Base-by-base conservation (phyloP, 2,113 vertebrate genomes). In the Acrocephalus kingi region DNA sequence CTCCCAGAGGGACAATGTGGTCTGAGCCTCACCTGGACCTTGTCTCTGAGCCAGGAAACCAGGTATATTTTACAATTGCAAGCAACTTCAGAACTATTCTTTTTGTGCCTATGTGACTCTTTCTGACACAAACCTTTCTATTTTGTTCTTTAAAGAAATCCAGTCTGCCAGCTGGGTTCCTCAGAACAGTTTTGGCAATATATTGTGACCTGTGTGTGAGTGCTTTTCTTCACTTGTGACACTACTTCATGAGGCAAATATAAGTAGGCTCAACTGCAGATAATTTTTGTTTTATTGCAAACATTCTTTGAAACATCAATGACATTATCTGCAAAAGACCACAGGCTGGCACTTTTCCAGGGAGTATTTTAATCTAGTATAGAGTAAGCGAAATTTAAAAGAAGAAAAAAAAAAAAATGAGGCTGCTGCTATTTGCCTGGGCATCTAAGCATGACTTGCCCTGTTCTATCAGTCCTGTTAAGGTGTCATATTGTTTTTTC, bases 1-100 rank as follows among this genome's bases (percentile, higher is more conserved):
- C 19, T 75, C 20, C 30, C n/a, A 49, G 24, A 63, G 11, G 15
- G 30, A n/a, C 2, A 0, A 9, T 52, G 41, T 0, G 0, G 12
- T 71, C n/a, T 63, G 12, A 71, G 68, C 25, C 22, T 94, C 49
- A 54, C 15, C 9, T 13, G 4, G 41, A 46, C 1, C 1, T 43
- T 45, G 17, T 33, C 33, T 82, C n/a, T 67, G 64, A 81, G 51
- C 9, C 6, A 3, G 55, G 43, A 88, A 86, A 35, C 5, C 2
- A 1, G 15, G 11, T 4, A 22, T 46, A 33, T 9, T 87, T 93
- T 82, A 58, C 24, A 87, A 43, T 5, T 68, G 62, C 27, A 87
- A 75, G 41, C 11, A 84, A 49, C 28, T 82, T 91, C 67, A 78
- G 17, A 68, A 37, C 68, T 15, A 58, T 64, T 37, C 35, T 58